Evolutionary conservation across 2,797 vertebrate genomes (phyloP).

Genomic region (Sparus aurata): DNA sequence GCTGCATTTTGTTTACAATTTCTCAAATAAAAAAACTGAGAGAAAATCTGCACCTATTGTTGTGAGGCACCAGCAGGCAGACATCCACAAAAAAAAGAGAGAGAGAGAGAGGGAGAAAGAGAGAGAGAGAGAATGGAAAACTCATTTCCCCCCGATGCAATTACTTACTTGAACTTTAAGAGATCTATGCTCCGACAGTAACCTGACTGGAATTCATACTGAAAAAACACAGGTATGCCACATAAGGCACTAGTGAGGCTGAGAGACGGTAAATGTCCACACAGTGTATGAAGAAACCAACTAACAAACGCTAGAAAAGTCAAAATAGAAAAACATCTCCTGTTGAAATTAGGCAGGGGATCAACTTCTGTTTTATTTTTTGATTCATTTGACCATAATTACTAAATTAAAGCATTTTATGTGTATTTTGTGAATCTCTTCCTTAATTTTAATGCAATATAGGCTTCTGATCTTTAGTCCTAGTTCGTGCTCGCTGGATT

Average conservation of each 20-base stretch:
- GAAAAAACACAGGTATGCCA: conserved; percentile 23
- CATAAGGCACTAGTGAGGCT: conserved; percentile 18
- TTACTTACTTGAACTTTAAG: conserved; percentile 50
- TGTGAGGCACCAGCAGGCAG: conserved; percentile 8
- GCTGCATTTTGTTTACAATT: conserved; percentile 32
- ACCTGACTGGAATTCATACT: conserved; percentile 24
- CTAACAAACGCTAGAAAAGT: background rate
- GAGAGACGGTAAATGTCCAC: background rate
- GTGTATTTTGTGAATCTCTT: background rate
- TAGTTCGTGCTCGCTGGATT: background rate
- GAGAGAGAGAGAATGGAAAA: conserved; percentile 6
- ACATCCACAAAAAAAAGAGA: background rate
- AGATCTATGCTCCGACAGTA: conserved; percentile 35
- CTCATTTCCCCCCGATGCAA: conserved; percentile 22
- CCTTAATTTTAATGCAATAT: background rate
- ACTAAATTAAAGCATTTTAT: background rate
- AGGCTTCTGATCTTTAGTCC: background rate
- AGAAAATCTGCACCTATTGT: background rate
- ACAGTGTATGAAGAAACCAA: background rate
- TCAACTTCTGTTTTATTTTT: background rate
- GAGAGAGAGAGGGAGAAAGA: background rate
- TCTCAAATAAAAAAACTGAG: conserved; percentile 12
- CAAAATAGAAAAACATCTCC: background rate
- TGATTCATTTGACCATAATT: background rate
- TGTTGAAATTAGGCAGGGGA: background rate